phyloP scores from a whole-genome alignment of 2,797 vertebrate species.

The Loriculus beryllinus region DNA sequence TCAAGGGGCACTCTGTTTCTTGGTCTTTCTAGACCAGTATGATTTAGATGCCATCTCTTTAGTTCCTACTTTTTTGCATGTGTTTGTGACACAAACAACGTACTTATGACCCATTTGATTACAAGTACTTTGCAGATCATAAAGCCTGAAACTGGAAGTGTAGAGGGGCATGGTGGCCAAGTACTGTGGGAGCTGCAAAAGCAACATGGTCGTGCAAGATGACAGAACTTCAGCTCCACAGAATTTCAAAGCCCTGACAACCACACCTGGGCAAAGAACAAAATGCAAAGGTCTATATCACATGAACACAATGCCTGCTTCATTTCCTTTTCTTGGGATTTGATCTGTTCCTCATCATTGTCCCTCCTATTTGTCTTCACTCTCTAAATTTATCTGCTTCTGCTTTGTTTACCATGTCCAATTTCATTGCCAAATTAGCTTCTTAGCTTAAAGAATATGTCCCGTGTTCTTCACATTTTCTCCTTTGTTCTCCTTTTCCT shows the following conservation, averaged over 20 bases:
- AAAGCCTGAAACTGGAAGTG: background rate
- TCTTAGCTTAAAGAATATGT: background rate
- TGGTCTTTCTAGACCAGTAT: background rate
- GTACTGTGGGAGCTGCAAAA: background rate
- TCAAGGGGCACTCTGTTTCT: background rate
- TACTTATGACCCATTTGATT: background rate
- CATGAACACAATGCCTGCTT: background rate
- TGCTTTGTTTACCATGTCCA: background rate
- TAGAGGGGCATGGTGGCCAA: fast-evolving
- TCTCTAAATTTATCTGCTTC: background rate
- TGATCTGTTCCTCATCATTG: background rate
- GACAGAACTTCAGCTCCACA: background rate
- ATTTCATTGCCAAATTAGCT: background rate
- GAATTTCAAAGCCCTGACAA: background rate
- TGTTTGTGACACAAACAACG: background rate
- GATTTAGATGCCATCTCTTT: background rate
- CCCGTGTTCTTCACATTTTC: background rate
- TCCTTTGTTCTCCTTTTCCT: background rate
- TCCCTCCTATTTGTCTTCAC: background rate
- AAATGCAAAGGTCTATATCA: background rate
- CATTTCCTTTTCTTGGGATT: background rate
- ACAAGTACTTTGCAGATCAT: background rate
- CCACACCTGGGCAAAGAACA: background rate
- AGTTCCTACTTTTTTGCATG: background rate
- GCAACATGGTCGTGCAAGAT: fast-evolving